phyloP scores from a whole-genome alignment of 2,888 invertebrate genomes.

The Drosophila anomalata region DNA sequence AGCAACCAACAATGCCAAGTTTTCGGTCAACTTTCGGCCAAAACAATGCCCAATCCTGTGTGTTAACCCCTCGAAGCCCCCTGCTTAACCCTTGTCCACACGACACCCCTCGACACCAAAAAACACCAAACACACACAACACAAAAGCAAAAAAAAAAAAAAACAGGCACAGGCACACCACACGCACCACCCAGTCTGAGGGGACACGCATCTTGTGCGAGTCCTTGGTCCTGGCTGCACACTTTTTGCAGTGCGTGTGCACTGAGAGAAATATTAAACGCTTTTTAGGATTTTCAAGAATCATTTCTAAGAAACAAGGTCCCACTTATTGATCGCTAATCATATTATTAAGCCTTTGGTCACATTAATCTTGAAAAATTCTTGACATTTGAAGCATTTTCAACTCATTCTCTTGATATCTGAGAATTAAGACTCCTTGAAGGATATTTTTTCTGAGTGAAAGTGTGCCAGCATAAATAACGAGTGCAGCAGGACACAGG shows the following conservation, averaged over 20 bases:
- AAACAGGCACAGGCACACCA: background rate
- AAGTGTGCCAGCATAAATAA: constrained; percentile 47
- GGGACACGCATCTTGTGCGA: constrained; percentile 66
- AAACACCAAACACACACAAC: constrained; percentile 8
- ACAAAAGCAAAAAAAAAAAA: background rate
- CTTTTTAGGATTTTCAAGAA: too few relatives aligned
- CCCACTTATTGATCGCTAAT: too few relatives aligned
- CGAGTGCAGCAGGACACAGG: constrained; percentile 24
- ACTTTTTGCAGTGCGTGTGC: constrained; percentile 18
- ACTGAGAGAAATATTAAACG: background rate
- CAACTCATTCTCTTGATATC: background rate
- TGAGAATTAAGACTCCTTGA: background rate
- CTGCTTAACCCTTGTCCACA: constrained; percentile 17
- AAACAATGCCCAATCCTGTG: constrained; percentile 65
- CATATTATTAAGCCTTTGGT: too few relatives aligned
- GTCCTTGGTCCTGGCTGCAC: constrained; percentile 32
- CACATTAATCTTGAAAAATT: too few relatives aligned
- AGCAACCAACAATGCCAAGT: constrained; percentile 79
- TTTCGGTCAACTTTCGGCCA: constrained; percentile 80
- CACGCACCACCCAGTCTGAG: background rate
- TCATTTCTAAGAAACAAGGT: too few relatives aligned
- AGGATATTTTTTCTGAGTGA: constrained; percentile 4
- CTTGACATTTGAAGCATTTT: background rate
- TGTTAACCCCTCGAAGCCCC: constrained; percentile 34
- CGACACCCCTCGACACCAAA: constrained; percentile 2